These are phyloP conservation scores for Bryconaethiops microstoma DNA, from an alignment of 2,797 vertebrate genomes.

Conservation along the genomic window DNA sequence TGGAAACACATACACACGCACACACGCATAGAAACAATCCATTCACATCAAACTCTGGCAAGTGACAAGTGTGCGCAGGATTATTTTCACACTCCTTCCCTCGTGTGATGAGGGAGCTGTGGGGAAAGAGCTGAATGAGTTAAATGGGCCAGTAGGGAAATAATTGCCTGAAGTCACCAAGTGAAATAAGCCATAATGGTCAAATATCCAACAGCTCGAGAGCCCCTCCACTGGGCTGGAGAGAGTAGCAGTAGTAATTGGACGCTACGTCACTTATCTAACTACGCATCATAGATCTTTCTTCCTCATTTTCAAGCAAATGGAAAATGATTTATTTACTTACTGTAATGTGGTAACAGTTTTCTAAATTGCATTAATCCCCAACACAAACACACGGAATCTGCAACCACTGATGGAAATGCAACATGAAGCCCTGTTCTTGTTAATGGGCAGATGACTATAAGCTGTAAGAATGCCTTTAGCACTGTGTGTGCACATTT, in stretches of 20 bases:
- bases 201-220: constrained; percentile 84
- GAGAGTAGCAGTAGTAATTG: constrained; percentile 84
- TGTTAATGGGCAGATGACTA: constrained; percentile 28
- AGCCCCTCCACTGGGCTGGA: constrained; percentile 80
- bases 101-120: constrained; percentile 43
- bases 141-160: constrained; percentile 63
- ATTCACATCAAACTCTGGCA: constrained; percentile 30
- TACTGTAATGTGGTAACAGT: constrained; percentile 82
- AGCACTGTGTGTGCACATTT: constrained; percentile 29
- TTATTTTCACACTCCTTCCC: constrained; percentile 44
- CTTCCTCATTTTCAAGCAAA: constrained; percentile 82
- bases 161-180: constrained; percentile 76
- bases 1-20: not conserved
- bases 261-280: constrained; percentile 84
- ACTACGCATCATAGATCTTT: constrained; percentile 79
- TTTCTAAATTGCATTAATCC: not conserved
- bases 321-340: constrained; percentile 85
- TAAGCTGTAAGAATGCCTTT: constrained; percentile 3
- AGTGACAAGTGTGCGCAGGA: constrained; percentile 41
- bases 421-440: constrained; percentile 27
- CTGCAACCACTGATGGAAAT: constrained; percentile 41
- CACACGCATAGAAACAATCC: constrained; percentile 7
- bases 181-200: constrained; percentile 82
- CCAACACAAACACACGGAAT: constrained; percentile 37
- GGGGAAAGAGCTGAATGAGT: constrained; percentile 34